Conservation (phyloP, 2,113 vertebrate species). For the Cranoglanis bouderius region DNA sequence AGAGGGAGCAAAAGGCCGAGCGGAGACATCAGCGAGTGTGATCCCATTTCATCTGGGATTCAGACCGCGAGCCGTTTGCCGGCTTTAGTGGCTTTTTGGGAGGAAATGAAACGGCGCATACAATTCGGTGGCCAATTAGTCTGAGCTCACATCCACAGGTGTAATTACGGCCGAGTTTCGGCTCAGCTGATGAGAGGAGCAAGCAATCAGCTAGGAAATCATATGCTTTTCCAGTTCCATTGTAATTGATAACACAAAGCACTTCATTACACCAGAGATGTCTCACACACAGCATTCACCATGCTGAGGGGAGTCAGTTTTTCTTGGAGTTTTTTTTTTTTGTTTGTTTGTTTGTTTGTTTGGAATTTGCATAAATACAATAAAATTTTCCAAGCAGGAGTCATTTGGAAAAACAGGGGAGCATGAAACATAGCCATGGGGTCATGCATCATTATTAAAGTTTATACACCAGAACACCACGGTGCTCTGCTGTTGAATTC, state of each 20-base stretch:
- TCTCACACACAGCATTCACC: not conserved
- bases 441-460: not conserved
- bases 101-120: conserved; percentile 7
- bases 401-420: not conserved
- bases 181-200: conserved; percentile 3
- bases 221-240: conserved; percentile 15
- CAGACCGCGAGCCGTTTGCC: not conserved
- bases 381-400: not conserved
- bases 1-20: conserved; percentile 35
- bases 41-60: conserved; percentile 21
- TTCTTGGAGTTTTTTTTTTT: not conserved
- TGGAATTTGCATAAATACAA: conserved; percentile 15
- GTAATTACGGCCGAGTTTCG: conserved; percentile 42
- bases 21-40: conserved; percentile 15
- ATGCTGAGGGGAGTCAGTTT: not conserved
- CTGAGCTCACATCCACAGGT: conserved; percentile 34
- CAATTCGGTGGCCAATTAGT: conserved; percentile 39
- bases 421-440: not conserved
- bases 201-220: conserved; percentile 3
- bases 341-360: not conserved
- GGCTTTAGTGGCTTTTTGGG: conserved; percentile 2
- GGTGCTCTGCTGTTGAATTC: not conserved
- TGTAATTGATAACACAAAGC: conserved; percentile 29
- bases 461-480: not conserved
- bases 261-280: conserved; percentile 19